Evolutionary conservation across 2,888 invertebrate species (phyloP), one percentile per base, ranked within the genome.

Genomic region (Mesopsocus fuscifrons): DNA sequence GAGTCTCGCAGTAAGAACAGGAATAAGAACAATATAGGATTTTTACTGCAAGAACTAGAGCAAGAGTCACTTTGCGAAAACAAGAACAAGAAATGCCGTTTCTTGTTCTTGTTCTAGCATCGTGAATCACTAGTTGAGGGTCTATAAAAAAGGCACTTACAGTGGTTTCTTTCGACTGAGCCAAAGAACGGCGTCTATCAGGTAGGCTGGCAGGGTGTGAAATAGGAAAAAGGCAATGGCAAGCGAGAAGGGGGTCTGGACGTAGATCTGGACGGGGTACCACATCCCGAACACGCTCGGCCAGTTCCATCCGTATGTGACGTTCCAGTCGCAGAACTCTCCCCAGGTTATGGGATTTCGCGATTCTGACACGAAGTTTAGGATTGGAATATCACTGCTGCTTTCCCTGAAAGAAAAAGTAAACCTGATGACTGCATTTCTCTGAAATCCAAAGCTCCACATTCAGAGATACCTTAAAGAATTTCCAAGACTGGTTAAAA

Each of bases 301-400:
- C 51, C 51, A 52, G 43, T 65, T 57, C 0, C 68, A 50, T 0
- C 74, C 72, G 49, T 71, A 66, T 5, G 59, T 50, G 50, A 71
- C 62, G 16, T 64, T 66, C 45, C 65, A 55, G 1, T 57, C 52
- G 65, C 70, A 68, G 53, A 81, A 78, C 15, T 74, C 60, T 0
- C 72, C 74, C 84, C 88, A 92, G 1, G 73, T 78, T 41, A 89
- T 65, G 0, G 85, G 83, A 53, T 87, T 84, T 50, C 84, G 75
- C 3, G 72, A 71, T 0, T 87, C 83, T 0, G 89, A 82, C 8
- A 87, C 85, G 60, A 74, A 87, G 61, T 92, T 87, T 65, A 84
- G 89, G 47, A 94, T 75, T 0, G 82, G 76, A 20, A 71, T 63
- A 15, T 68, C 63, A 35, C 53, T 57, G 4, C 52, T 50, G n/a